Evolutionary conservation across 2,113 vertebrate species (phyloP).

Genomic region (Poeciliopsis occidentalis): DNA sequence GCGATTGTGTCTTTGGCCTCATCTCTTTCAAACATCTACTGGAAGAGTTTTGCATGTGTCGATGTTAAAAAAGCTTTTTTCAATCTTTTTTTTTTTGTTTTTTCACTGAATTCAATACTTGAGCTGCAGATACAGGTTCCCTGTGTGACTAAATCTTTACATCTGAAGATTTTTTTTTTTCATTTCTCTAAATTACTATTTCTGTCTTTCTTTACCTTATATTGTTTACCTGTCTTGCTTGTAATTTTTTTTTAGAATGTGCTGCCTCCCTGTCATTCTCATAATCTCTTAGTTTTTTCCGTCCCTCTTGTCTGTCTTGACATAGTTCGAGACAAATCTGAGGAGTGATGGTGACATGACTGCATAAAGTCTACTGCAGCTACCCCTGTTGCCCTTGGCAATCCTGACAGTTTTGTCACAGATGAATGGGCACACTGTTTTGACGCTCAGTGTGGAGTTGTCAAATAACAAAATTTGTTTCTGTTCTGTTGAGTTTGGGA

Average conservation of each 20-base stretch:
- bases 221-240: not conserved
- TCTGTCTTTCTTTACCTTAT: not conserved
- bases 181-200: conserved; percentile 1
- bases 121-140: no score
- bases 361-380: conserved; percentile 50
- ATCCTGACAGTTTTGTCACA: conserved; percentile 64
- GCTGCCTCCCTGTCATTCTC: conserved; percentile 27
- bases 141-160: no score
- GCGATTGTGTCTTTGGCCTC: not conserved
- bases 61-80: not conserved
- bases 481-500: conserved; percentile 46
- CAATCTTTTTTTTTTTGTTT: no score
- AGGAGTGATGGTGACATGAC: conserved; percentile 68
- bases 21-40: conserved; percentile 5
- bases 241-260: not conserved
- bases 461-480: conserved; percentile 60
- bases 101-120: not conserved
- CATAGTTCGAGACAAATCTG: conserved; percentile 56
- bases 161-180: not conserved
- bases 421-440: conserved; percentile 69
- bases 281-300: conserved; percentile 41
- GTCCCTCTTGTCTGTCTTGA: conserved; percentile 34
- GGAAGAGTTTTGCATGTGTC: not conserved
- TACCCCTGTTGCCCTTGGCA: conserved; percentile 64
- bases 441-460: conserved; percentile 58